Percentiles rank a stretch among this genome's conserved stretches.
Evolutionary conservation across 2,113 vertebrate genomes (phyloP).

Genomic region (Trematomus loennbergii): DNA sequence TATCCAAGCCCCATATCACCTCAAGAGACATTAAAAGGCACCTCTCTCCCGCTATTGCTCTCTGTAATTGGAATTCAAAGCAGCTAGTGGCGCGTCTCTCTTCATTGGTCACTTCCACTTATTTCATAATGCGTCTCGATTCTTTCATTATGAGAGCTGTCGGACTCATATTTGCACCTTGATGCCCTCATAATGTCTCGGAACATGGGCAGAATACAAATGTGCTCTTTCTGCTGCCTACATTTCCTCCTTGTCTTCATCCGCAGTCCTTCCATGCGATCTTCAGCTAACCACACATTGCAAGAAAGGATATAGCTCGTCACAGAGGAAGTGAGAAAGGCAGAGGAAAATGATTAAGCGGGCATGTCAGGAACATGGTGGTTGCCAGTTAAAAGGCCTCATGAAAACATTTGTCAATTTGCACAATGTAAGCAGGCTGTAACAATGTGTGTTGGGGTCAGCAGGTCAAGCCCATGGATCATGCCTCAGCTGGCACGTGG

Average conservation of each 20-base stretch:
- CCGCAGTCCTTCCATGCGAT: slow-evolving; percentile 26
- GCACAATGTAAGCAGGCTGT: slow-evolving; percentile 81
- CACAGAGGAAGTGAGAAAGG: slow-evolving; percentile 28
- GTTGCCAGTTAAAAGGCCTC: slow-evolving; percentile 58
- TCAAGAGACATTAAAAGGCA: slow-evolving; percentile 72
- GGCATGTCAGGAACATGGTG: slow-evolving; percentile 46
- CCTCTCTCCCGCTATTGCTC: slow-evolving; percentile 54
- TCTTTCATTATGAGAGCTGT: slow-evolving; percentile 96
- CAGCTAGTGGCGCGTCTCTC: slow-evolving; percentile 88
- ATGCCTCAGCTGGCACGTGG: slow-evolving; percentile 79
- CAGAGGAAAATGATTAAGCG: slow-evolving; percentile 16
- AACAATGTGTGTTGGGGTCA: slow-evolving; percentile 77
- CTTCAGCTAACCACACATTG: slow-evolving; percentile 35
- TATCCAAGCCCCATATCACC: slow-evolving; percentile 80
- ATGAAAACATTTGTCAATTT: slow-evolving; percentile 80
- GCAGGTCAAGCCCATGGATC: slow-evolving; percentile 82
- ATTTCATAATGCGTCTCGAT: slow-evolving; percentile 91
- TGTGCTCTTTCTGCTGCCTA: slow-evolving; percentile 68
- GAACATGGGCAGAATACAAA: slow-evolving; percentile 89
- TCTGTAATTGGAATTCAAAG: slow-evolving; percentile 93
- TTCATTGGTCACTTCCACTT: slow-evolving; percentile 93
- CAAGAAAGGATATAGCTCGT: slow-evolving; percentile 28
- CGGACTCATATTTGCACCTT: slow-evolving; percentile 95
- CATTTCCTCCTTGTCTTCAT: slow-evolving; percentile 44
- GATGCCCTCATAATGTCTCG: slow-evolving; percentile 93